Conservation (phyloP, 2,797 vertebrate genomes). For the Centropyge bicolor region DNA sequence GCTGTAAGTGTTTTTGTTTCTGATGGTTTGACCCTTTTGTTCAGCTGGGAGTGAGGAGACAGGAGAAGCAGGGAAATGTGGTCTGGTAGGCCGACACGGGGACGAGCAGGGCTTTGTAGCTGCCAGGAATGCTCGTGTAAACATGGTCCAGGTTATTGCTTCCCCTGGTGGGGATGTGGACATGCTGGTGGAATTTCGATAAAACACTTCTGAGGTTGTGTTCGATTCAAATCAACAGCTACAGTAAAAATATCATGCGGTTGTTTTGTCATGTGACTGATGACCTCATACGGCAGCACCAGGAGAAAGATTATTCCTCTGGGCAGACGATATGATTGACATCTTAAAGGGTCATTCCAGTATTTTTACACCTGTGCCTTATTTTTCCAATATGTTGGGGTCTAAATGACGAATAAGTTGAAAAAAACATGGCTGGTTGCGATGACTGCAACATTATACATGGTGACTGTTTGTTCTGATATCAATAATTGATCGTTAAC, state of each 20-base stretch:
- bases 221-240: slow-evolving; percentile 2
- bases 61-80: not conserved
- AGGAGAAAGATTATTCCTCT: too few species aligned
- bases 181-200: not conserved
- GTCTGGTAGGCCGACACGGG: not conserved
- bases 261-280: too few species aligned
- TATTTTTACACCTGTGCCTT: too few species aligned
- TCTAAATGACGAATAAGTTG: too few species aligned
- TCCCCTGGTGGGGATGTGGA: slow-evolving; percentile 1
- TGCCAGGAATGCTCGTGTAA: not conserved
- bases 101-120: not conserved
- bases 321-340: not conserved
- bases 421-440: too few species aligned
- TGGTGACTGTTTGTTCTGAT: too few species aligned
- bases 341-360: not conserved
- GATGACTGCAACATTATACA: too few species aligned
- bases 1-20: too few species aligned
- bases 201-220: not conserved
- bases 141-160: not conserved
- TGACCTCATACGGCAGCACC: too few species aligned
- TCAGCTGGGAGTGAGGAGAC: not conserved
- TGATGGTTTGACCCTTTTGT: not conserved
- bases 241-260: not conserved
- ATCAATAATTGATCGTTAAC: too few species aligned
- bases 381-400: too few species aligned